phyloP scores from a whole-genome alignment of 2,888 invertebrate species.

The Dysmachus trigonus region DNA sequence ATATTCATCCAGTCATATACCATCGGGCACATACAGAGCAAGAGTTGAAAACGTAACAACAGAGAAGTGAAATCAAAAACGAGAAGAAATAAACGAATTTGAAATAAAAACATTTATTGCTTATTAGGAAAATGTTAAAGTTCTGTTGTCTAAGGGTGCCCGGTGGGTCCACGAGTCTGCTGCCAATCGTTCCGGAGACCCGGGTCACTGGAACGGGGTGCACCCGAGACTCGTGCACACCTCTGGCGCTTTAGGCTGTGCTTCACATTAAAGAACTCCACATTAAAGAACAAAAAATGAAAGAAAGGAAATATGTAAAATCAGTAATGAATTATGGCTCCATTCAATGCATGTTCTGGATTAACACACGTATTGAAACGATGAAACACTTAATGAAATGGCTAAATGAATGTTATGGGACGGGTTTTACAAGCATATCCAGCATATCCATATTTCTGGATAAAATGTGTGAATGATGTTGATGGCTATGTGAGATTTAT shows the following conservation, averaged over 20 bases:
- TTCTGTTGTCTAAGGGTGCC: neutral
- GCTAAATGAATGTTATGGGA: neutral
- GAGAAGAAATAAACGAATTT: slow-evolving; percentile 43
- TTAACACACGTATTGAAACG: neutral
- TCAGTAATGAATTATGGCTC: slow-evolving; percentile 18
- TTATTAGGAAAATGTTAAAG: slow-evolving; percentile 4
- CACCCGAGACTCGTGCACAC: neutral
- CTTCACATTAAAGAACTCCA: slow-evolving; percentile 29
- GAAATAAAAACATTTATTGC: slow-evolving; percentile 29
- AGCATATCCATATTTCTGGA: neutral
- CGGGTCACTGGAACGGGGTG: neutral
- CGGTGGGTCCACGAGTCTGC: neutral
- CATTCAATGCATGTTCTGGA: slow-evolving; percentile 26
- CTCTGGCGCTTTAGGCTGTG: slow-evolving; percentile 14
- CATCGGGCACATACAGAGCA: slow-evolving; percentile 43
- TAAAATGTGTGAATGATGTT: neutral
- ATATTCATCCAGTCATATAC: neutral
- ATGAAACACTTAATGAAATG: slow-evolving; percentile 19
- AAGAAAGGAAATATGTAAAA: slow-evolving; percentile 28
- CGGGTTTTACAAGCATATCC: slow-evolving; percentile 5
- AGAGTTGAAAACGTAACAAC: slow-evolving; percentile 47
- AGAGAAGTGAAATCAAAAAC: slow-evolving; percentile 48
- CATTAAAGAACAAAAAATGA: slow-evolving; percentile 27
- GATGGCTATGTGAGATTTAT: neutral
- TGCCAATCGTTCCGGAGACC: no score